Conservation (phyloP, 2,888 invertebrate genomes). For the Cataglyphis livida region DNA sequence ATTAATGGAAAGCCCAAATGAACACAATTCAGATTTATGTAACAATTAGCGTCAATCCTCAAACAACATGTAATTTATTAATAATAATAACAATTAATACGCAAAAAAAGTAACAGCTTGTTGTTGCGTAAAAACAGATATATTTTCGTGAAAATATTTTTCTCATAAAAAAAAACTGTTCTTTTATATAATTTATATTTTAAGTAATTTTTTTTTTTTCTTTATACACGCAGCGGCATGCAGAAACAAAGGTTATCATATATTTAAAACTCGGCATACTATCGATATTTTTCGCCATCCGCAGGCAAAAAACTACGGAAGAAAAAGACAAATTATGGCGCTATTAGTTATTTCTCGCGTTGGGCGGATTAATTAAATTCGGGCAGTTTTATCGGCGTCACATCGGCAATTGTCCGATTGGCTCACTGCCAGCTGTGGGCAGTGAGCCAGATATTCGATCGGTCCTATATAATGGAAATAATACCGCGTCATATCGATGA, state of each 20-base stretch:
- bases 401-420: slow-evolving; percentile 69
- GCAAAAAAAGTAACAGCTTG: not conserved
- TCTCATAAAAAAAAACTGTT: not conserved
- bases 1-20: slow-evolving; percentile 17
- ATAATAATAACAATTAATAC: not conserved
- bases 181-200: not conserved
- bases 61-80: slow-evolving; percentile 21
- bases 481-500: slow-evolving; percentile 53
- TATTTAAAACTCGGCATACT: slow-evolving; percentile 32
- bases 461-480: slow-evolving; percentile 52
- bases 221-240: not conserved
- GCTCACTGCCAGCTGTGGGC: slow-evolving; percentile 63
- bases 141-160: not conserved
- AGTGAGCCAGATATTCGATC: slow-evolving; percentile 49
- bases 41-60: slow-evolving; percentile 9
- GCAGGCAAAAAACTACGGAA: slow-evolving; percentile 15
- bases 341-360: slow-evolving; percentile 44
- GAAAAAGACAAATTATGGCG: slow-evolving; percentile 43
- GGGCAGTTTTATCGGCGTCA: slow-evolving; percentile 65
- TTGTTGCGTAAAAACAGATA: not conserved
- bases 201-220: not conserved
- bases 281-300: slow-evolving; percentile 15
- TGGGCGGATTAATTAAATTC: slow-evolving; percentile 75
- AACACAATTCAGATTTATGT: slow-evolving; percentile 16
- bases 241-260: slow-evolving; percentile 5